These are phyloP conservation scores for Ia io DNA, from an alignment of 2,113 vertebrate species.

Conservation along the genomic window DNA sequence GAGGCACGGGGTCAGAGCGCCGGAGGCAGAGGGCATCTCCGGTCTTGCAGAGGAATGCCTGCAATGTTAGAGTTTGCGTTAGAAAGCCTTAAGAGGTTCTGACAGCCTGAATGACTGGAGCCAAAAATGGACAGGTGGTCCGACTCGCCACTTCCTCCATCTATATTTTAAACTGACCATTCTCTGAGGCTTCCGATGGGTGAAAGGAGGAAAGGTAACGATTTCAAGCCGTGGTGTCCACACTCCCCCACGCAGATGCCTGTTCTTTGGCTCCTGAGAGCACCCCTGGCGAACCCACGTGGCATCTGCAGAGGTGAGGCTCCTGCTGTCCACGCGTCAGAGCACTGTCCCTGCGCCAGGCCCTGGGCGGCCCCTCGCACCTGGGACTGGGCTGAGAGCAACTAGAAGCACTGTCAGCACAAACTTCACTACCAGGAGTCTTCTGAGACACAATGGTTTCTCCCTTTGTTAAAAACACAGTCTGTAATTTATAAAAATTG, in stretches of 20 bases:
- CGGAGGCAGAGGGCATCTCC: fast-evolving
- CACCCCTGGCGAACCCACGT: fast-evolving
- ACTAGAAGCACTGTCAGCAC: background rate
- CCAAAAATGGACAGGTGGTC: fast-evolving
- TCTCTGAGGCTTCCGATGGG: fast-evolving
- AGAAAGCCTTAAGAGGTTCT: background rate
- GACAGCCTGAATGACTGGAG: fast-evolving
- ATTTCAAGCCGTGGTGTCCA: fast-evolving
- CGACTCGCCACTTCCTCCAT: background rate
- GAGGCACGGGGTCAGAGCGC: fast-evolving
- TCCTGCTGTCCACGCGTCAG: fast-evolving
- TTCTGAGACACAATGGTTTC: fast-evolving
- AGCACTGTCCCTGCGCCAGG: background rate
- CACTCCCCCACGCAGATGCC: fast-evolving
- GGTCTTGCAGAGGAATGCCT: background rate
- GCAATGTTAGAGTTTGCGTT: fast-evolving
- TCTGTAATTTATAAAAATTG: background rate
- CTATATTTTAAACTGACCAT: fast-evolving
- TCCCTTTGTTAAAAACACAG: background rate
- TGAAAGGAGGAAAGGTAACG: fast-evolving
- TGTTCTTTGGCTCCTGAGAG: background rate
- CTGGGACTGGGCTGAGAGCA: fast-evolving
- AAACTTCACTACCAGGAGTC: fast-evolving
- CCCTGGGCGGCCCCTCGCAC: background rate
- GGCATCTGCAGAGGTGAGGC: fast-evolving